Evolutionary conservation across 1,140 invertebrate species (phyloP).

Genomic region (Pseudomyrmex concolor): DNA sequence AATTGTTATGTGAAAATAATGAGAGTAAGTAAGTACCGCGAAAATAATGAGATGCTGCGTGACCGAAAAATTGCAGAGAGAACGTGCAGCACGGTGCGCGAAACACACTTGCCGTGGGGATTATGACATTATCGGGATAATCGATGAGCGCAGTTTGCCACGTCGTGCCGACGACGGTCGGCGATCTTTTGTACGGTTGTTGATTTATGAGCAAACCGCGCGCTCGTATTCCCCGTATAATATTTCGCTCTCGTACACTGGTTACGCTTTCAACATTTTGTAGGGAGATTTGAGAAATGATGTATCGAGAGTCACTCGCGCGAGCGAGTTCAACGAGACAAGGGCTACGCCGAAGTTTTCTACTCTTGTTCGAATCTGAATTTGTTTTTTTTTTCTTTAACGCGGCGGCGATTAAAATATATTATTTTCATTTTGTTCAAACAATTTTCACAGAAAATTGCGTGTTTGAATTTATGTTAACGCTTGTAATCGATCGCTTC

Average conservation of each 20-base stretch:
- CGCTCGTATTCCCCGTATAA: not conserved
- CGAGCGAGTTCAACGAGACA: slow-evolving; percentile 38
- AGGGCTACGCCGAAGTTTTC: slow-evolving; percentile 23
- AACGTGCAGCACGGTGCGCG: not conserved
- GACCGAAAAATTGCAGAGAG: slow-evolving; percentile 16
- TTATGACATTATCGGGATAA: slow-evolving; percentile 69
- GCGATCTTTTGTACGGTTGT: slow-evolving; percentile 50
- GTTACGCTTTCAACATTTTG: slow-evolving; percentile 43
- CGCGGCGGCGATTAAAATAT: not conserved
- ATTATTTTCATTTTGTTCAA: not conserved
- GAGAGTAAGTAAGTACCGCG: not conserved
- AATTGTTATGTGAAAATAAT: not conserved
- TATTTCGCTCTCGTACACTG: slow-evolving; percentile 1
- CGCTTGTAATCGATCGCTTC: too few relatives aligned
- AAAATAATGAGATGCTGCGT: slow-evolving; percentile 12
- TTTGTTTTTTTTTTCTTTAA: not conserved
- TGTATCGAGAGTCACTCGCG: slow-evolving; percentile 4
- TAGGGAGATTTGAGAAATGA: slow-evolving; percentile 58
- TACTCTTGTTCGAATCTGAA: not conserved
- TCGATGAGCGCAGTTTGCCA: slow-evolving; percentile 69
- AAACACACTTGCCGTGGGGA: slow-evolving; percentile 31
- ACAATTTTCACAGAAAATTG: too few relatives aligned
- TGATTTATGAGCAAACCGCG: slow-evolving; percentile 65
- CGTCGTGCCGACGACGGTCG: slow-evolving; percentile 37
- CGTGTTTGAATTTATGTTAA: too few relatives aligned